Percentiles rank a stretch among this genome's conserved stretches.
Evolutionary conservation across 2,888 invertebrate genomes (phyloP).

Genomic region (Amphipoea oculea): DNA sequence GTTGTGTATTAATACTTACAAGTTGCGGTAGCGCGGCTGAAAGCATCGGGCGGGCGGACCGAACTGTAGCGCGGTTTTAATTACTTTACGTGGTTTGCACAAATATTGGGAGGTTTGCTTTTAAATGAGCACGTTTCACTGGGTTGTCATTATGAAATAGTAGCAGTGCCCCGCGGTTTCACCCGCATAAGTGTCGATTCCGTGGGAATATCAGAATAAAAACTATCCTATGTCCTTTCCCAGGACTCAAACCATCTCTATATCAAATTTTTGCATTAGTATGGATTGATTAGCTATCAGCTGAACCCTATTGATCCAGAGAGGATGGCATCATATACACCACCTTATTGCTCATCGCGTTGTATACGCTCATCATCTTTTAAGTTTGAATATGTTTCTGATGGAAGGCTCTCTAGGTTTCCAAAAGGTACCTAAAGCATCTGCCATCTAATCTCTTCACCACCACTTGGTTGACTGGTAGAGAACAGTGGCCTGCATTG

Average conservation of each 20-base stretch:
- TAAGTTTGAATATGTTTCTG: conserved; percentile 71
- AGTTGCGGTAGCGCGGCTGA: too few species aligned
- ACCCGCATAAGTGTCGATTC: too few species aligned
- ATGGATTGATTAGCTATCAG: neutral
- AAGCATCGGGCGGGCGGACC: neutral
- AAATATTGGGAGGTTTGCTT: neutral
- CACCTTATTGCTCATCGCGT: conserved; percentile 92
- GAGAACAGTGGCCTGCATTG: too few species aligned
- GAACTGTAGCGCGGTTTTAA: conserved; percentile 25
- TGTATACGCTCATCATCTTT: conserved; percentile 96
- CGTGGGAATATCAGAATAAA: too few species aligned
- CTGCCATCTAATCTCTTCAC: too few species aligned
- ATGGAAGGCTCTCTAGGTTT: too few species aligned
- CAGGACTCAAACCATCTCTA: too few species aligned
- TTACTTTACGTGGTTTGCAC: conserved; percentile 16
- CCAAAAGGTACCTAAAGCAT: neutral
- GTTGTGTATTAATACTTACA: neutral
- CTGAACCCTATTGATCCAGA: conserved; percentile 90
- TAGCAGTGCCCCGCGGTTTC: too few species aligned
- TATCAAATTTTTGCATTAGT: too few species aligned
- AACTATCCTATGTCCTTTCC: too few species aligned
- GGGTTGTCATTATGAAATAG: neutral
- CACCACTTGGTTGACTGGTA: neutral
- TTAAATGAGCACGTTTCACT: neutral
- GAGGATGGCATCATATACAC: conserved; percentile 94